Percentiles rank a stretch among this genome's conserved stretches.
phyloP scores from a whole-genome alignment of 2,888 invertebrate species.

The Rhamnusium bicolor region DNA sequence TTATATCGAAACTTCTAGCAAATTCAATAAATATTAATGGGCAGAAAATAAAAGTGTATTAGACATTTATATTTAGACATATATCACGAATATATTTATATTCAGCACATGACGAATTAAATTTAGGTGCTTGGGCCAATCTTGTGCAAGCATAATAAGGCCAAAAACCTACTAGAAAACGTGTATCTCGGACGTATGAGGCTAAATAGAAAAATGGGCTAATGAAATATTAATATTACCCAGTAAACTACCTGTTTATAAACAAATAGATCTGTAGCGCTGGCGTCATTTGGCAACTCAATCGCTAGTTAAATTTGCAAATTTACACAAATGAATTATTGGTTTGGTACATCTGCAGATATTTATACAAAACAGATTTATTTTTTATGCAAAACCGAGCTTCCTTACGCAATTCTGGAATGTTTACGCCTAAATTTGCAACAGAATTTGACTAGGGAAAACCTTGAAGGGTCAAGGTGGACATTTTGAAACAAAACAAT shows the following conservation, averaged over 20 bases:
- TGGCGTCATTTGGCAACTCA: neutral
- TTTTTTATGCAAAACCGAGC: neutral
- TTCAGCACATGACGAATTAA: neutral
- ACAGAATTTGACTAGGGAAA: neutral
- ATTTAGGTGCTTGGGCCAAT: neutral
- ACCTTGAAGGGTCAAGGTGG: neutral
- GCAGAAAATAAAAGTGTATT: too few species aligned
- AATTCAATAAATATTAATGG: too few species aligned
- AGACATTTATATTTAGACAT: too few species aligned
- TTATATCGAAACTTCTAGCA: too few species aligned
- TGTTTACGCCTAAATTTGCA: neutral
- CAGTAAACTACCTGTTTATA: conserved; percentile 2
- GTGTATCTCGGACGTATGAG: neutral
- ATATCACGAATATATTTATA: neutral
- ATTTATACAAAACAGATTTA: neutral
- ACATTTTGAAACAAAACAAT: neutral
- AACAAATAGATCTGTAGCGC: neutral
- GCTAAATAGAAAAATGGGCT: neutral
- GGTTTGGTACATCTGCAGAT: conserved; percentile 1
- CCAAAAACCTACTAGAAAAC: neutral
- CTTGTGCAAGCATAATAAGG: neutral
- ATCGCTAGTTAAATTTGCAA: neutral
- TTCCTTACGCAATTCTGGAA: neutral
- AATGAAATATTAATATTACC: conserved; percentile 11
- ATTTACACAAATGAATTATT: conserved; percentile 1